Conservation (phyloP, 2,113 vertebrate genomes). For the Gallinago paraguaiae region DNA sequence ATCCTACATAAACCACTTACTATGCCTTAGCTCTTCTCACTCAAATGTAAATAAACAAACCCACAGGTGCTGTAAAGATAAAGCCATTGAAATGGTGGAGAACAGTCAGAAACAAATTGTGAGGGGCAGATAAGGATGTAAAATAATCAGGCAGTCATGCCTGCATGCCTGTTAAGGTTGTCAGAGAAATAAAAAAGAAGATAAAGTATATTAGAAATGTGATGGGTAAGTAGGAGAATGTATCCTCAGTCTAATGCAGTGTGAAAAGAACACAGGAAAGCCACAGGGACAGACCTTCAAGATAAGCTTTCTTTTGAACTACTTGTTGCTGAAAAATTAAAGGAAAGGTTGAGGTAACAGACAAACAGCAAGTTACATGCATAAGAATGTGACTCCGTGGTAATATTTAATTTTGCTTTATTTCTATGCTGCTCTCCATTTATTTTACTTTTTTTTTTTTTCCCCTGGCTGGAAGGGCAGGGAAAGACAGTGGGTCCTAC, state of each 20-base stretch:
- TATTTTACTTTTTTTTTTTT: too few species aligned
- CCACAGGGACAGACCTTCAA: background rate
- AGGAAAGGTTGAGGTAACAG: background rate
- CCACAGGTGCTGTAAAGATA: background rate
- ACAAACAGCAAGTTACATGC: background rate
- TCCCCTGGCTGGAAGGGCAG: background rate
- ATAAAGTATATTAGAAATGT: background rate
- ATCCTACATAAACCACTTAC: background rate
- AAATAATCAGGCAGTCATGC: background rate
- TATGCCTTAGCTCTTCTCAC: background rate
- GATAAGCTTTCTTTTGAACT: background rate
- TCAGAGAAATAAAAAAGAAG: background rate
- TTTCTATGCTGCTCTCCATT: background rate
- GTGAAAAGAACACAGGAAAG: background rate
- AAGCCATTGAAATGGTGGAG: background rate
- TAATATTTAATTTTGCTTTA: background rate
- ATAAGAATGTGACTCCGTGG: background rate
- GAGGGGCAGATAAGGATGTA: background rate
- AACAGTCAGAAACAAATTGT: background rate
- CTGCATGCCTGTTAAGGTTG: background rate
- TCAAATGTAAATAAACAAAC: background rate
- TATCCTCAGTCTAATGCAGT: background rate
- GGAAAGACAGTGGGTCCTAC: background rate
- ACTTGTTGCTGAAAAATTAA: background rate
- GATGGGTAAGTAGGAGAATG: background rate